Base-by-base conservation (phyloP, 2,888 invertebrate genomes). In the Ichneumoninae sp. region DNA sequence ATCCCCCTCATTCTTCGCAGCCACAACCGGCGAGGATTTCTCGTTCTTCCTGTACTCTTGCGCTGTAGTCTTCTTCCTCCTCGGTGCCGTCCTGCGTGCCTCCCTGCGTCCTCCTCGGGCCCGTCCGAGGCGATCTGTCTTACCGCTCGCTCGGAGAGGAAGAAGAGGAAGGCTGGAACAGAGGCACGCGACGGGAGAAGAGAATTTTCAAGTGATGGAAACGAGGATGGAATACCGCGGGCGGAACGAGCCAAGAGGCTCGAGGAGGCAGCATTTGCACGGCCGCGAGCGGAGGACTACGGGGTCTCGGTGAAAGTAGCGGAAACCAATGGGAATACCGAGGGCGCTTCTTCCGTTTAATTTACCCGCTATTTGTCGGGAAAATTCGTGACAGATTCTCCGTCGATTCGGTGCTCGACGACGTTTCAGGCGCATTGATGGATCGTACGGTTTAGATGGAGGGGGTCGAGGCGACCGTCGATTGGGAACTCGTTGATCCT, bases 341-440 rank as follows among this genome's bases (percentile, higher is more conserved):
- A 22, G 65, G 63, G 75, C 80, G 70, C 83, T 80, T 80, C 74
- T 83, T 83, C 83, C 73, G 73, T 78, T 83, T 83, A 83, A 83
- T 83, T 83, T 83, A 83, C 73, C 73, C 68, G 74, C 73, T 66
- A 68, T 78, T 83, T 83, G 78, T 78, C 69, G 69, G 73, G 68
- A 70, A 83, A 78, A 83, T 83, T 83, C 83, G 63, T 33, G 63
- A 83, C 60, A 69, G 83, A 77, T 78, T 69, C 78, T 69, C 63
- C 78, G 78, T 83, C 78, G 78, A 83, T 83, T 78, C 30, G n/a
- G n/a, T 52, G 73, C 60, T 60, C 73, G 50, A 13, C 19, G 74
- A 63, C 19, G 30, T 47, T 65, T 44, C 73, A 47, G 44, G 33
- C 47, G 63, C 74, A 50, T 13, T n/a, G 30, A 19, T 50, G 63